Base-by-base conservation (phyloP, 2,113 vertebrate species). In the Scolopax mira region DNA sequence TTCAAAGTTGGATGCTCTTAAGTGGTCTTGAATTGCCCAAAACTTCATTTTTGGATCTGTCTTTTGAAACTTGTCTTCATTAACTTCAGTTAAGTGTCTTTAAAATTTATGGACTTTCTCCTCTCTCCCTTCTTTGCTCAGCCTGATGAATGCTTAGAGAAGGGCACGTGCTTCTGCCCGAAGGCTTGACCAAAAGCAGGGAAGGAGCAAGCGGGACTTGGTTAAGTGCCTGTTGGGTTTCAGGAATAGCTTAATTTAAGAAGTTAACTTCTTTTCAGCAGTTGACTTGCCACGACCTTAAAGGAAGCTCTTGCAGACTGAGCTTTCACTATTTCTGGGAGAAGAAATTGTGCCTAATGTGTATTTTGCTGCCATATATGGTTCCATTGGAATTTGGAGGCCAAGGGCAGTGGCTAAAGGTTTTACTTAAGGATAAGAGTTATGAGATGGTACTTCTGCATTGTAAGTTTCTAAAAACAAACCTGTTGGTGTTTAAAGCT, bases 391-490 rank as follows among this genome's bases (percentile, higher is more conserved):
- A 30, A 58, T 25, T 84, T 61, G 48, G 87, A 89, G 67, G 78
- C 83, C 61, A 75, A 93, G 94, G 92, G 77, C 33, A 24, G 49
- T 39, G 24, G 42, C 73, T 33, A 28, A 44, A 58, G 79, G 61
- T 83, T 94, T 79, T 75, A 60, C 89, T 89, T 70, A 33, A 72
- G 74, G 89, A 39, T 77, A 41, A 54, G 49, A 71, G 44, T 96
- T 96, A 42, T 0, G 28, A 86, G 78, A 88, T 83, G 77, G 71
- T 79, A 23, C 48, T 93, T 89, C 73, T 85, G 90, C 77, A 27
- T 5, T 11, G 78, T 72, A 79, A 72, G 52, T 86, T 94, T 73
- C 89, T 79, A 72, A 92, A 96, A 97, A 85, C 84, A 96, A 95
- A 88, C 80, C 55, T 28, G 31, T 35, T 60, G 10, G 42, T 25